Conservation (phyloP, 2,888 invertebrate species). For the Charanyca ferruginea region DNA sequence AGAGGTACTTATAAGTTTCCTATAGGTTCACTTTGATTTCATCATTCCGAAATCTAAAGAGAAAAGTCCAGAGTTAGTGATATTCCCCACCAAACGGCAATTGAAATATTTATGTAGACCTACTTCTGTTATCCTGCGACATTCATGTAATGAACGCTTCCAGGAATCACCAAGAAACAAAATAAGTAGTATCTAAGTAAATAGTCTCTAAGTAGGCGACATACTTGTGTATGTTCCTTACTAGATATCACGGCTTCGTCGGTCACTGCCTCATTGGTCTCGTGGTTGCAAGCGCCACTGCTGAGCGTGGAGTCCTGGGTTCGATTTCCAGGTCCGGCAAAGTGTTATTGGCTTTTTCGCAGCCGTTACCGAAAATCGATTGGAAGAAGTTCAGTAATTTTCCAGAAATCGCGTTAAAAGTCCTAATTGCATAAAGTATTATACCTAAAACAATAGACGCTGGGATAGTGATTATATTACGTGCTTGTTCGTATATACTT, state of each 20-base stretch:
- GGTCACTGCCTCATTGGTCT: too few relatives aligned
- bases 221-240: constrained; percentile 6
- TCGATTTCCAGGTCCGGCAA: too few relatives aligned
- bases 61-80: constrained; percentile 29
- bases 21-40: neutral
- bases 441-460: constrained; percentile 2
- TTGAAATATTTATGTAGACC: constrained; percentile 7
- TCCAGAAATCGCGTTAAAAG: constrained; percentile 1
- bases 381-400: constrained; percentile 16
- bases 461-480: constrained; percentile 12
- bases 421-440: constrained; percentile 10
- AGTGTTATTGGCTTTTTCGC: too few relatives aligned
- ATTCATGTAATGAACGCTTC: constrained; percentile 23
- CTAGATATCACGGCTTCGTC: neutral
- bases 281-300: too few relatives aligned
- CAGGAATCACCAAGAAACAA: constrained; percentile 6
- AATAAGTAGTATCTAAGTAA: too few relatives aligned
- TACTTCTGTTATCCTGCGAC: constrained; percentile 1
- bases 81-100: constrained; percentile 24
- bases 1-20: neutral
- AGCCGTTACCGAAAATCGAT: too few relatives aligned
- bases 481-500: constrained; percentile 11
- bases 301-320: too few relatives aligned
- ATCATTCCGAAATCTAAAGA: constrained; percentile 2
- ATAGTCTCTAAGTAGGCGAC: constrained; percentile 5